Base-by-base conservation (phyloP, 2,797 vertebrate species). In the Poeciliopsis paucimaculata region DNA sequence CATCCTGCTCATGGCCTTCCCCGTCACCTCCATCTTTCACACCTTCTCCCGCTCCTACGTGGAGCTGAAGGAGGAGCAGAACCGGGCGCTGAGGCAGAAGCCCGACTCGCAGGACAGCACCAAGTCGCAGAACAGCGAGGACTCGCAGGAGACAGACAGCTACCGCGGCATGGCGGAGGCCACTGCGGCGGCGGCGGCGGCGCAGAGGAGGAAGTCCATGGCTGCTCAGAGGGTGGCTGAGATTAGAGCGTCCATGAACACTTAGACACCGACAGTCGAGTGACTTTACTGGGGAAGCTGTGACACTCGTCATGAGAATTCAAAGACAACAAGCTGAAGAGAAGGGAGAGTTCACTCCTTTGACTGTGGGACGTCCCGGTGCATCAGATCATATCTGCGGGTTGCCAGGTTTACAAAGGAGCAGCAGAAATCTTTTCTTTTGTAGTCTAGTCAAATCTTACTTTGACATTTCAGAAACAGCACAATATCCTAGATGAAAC, bases 1-100 rank as follows among this genome's bases (percentile, higher is more conserved):
- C 78, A 99, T 99, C 93, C 95, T 99, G 87, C 96, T 99, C 86
- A 97, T 98, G 98, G 98, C 98, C 23, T 98, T 99, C 85, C 98
- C 98, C 0, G 98, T 98, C 88, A 99, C 98, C 0, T 98, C 98
- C 88, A 99, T 99, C 94, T 99, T 99, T 90, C 98, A 99, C 89
- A 99, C 98, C 41, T 99, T 99, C 90, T 99, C 98, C 0, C 97
- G 98, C 82, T 98, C 98, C 75, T 99, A 99, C 86, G 91, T 97
- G 0, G 98, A 99, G 93, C 96, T 99, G 84, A 98, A 97, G 87
- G 97, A 97, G 90, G 97, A 97, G 91, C 97, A 98, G 91, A 96
- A 81, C 78, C 96, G 95, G 28, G 89, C 94, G 0, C 86, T 95
- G 88, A 94, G 96, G 60, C 96, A 96, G 89, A 92, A 96, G 47